Percentiles rank a stretch among this genome's conserved stretches.
Conservation (phyloP, 2,113 vertebrate genomes). For the Etheostoma cragini region DNA sequence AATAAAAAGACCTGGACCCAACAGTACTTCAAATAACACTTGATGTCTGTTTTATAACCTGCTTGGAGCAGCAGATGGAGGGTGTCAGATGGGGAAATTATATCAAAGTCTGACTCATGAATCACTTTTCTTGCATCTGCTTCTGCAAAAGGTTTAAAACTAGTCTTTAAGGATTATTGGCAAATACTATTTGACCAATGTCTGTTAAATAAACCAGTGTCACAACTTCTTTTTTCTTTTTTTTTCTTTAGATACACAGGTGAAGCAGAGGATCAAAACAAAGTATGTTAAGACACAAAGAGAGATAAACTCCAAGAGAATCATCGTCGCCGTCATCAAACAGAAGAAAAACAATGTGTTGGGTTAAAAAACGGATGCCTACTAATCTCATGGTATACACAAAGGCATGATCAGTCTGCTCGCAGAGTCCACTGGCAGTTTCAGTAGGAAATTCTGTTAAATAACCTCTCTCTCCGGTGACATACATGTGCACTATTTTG, state of each 20-base stretch:
- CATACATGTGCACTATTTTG: conserved; percentile 33
- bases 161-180: conserved; percentile 25
- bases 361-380: conserved; percentile 20
- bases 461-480: conserved; percentile 34
- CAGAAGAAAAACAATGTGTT: conserved; percentile 10
- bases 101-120: not conserved
- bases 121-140: conserved; percentile 6
- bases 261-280: conserved; percentile 64
- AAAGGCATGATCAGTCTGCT: conserved; percentile 28
- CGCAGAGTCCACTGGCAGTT: conserved; percentile 25
- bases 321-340: conserved; percentile 7
- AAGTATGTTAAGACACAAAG: conserved; percentile 71
- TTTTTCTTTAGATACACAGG: conserved; percentile 50
- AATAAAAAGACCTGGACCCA: conserved; percentile 57
- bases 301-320: conserved; percentile 37
- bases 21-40: conserved; percentile 53
- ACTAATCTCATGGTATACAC: conserved; percentile 23
- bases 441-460: conserved; percentile 39
- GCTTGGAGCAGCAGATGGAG: conserved; percentile 23
- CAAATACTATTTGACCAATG: conserved; percentile 51
- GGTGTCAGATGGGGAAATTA: not conserved
- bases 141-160: not conserved
- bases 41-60: conserved; percentile 13
- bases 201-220: conserved; percentile 80
- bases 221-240: conserved; percentile 58